These are phyloP conservation scores for Trichechus manatus DNA, from an alignment of 2,113 vertebrate species.

Conservation along the genomic window DNA sequence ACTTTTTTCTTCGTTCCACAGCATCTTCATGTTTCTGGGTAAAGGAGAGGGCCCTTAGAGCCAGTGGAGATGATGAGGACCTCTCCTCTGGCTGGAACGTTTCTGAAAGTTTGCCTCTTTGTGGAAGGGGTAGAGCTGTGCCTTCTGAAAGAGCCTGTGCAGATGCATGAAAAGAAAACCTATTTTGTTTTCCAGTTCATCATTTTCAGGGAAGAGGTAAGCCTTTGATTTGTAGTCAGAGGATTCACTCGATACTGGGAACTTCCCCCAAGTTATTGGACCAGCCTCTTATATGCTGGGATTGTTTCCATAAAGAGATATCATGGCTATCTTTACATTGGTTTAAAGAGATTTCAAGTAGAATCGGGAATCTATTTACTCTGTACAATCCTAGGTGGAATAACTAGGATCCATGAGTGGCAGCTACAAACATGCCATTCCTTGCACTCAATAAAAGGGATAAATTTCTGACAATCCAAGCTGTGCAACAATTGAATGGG, in stretches of 20 bases:
- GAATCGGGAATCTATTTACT: neutral
- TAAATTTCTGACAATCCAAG: neutral
- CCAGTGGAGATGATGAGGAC: rapidly evolving
- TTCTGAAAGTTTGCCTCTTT: neutral
- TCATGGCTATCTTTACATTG: neutral
- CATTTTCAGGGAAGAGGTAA: neutral
- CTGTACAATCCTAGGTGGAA: neutral
- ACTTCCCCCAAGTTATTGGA: neutral
- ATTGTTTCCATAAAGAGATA: neutral
- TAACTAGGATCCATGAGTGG: neutral
- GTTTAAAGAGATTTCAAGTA: neutral
- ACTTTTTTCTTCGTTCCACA: neutral
- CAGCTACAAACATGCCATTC: neutral
- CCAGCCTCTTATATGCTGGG: neutral
- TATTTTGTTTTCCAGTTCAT: neutral
- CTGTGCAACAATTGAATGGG: neutral
- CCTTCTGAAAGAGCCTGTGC: neutral
- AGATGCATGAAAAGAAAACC: neutral
- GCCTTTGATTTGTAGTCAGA: neutral
- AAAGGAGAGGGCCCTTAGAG: neutral
- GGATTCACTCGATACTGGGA: neutral
- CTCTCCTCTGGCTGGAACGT: neutral
- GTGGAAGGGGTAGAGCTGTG: neutral
- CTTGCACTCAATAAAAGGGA: slow-evolving; percentile 8
- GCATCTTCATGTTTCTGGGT: neutral